phyloP scores from a whole-genome alignment of 2,888 invertebrate genomes.

The Eurytoma californica region DNA sequence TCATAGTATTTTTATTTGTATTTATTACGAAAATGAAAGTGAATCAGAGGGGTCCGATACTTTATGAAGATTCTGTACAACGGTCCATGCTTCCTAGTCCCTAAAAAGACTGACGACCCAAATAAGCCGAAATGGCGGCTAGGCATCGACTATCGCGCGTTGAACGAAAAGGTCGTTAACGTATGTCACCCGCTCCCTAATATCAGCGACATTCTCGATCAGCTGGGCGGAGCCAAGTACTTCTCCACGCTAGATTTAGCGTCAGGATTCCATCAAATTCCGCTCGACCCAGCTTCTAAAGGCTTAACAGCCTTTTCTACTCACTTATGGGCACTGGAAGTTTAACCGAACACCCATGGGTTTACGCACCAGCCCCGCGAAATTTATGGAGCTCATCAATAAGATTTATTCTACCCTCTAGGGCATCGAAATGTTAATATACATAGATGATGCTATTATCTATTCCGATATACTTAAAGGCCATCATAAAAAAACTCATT shows the following conservation, averaged over 20 bases:
- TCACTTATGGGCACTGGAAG: background rate
- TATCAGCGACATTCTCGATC: background rate
- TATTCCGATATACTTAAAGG: background rate
- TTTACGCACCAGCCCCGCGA: background rate
- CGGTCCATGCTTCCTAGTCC: slow-evolving; percentile 21
- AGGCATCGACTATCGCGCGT: too few relatives aligned
- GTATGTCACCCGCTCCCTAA: too few relatives aligned
- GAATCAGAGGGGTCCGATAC: too few relatives aligned
- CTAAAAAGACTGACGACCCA: slow-evolving; percentile 14
- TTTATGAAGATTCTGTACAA: too few relatives aligned
- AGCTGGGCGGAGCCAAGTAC: background rate
- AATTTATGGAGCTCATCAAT: background rate
- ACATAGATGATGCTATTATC: background rate
- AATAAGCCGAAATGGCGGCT: too few relatives aligned
- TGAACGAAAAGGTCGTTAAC: too few relatives aligned
- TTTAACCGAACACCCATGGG: background rate
- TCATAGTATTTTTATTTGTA: too few relatives aligned
- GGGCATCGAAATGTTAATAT: background rate
- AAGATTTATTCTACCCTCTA: background rate
- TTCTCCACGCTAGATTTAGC: background rate
- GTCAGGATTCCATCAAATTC: background rate
- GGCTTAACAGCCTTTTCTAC: too few relatives aligned
- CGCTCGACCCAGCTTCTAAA: too few relatives aligned
- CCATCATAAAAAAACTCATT: too few relatives aligned
- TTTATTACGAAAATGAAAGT: too few relatives aligned